Base-by-base conservation (phyloP, 1,140 invertebrate species). In the Diprion similis region DNA sequence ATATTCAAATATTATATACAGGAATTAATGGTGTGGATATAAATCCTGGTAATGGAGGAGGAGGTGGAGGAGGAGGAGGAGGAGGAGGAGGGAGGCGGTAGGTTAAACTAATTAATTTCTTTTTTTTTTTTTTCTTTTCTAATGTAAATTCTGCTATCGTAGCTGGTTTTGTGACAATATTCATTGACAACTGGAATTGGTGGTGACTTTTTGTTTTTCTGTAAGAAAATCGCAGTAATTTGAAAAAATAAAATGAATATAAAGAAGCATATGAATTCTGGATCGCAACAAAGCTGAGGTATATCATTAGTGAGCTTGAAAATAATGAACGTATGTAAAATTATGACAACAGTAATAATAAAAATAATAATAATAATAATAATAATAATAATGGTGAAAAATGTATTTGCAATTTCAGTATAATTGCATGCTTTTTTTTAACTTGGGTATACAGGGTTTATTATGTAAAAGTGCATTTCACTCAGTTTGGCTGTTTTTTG, bases 261-360 rank as follows among this genome's bases (percentile, higher is more conserved):
- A 37, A 37, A 37, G 2, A 37, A 37, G 24, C 24, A 2, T 37
- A 37, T 37, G 24, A 81, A 84, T 84, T 82, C 83, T 83, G 81
- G 83, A 83, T 83, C 82, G 81, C 83, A 81, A 81, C 76, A 81
- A 84, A 84, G 78, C 78, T 70, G 37, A 15, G 24, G 24, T 37
- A 37, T 70, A 19, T 8, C 18, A 17, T 68, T 59, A 70, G 24
- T 17, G 24, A 69, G 46, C 67, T 73, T 66, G 68, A 37, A 73
- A 66, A 47, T 4, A 66, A 37, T 71, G 66, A 19, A 70, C 24
- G 66, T 46, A 72, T 45, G 24, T 17, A 64, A 17, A 46, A 66
- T 51, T 17, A 68, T 13, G 67, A 24, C n/a, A 37, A 37, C 24
- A 37, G 24, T 37, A 6, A 71, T 45, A 67, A 45, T 73, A 24